These are phyloP conservation scores for Halictus rubicundus DNA, from an alignment of 1,140 invertebrate species.

Conservation along the genomic window DNA sequence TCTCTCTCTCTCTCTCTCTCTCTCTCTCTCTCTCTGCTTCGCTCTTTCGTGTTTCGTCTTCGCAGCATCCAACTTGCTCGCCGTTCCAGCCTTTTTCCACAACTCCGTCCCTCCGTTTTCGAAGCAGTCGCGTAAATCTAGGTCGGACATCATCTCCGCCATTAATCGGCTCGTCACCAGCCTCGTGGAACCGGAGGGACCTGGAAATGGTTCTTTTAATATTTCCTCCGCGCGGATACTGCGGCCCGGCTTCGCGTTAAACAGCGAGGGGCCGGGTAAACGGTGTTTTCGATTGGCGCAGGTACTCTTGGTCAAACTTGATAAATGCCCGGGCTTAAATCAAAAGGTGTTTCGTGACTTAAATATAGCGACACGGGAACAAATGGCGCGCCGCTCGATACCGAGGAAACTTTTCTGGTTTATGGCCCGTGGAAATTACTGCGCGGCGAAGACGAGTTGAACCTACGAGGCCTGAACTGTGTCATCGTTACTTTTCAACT, in stretches of 20 bases:
- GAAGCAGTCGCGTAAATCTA: background rate
- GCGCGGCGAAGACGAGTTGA: too few relatives aligned
- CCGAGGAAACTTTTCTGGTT: too few relatives aligned
- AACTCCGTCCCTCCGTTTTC: background rate
- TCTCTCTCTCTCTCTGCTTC: too few relatives aligned
- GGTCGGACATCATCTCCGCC: constrained; percentile 13
- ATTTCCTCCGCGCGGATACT: constrained; percentile 23
- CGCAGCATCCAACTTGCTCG: background rate
- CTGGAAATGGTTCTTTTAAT: constrained; percentile 31
- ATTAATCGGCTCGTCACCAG: constrained; percentile 18
- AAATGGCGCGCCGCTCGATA: too few relatives aligned
- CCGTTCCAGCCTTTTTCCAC: background rate
- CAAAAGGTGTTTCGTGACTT: too few relatives aligned
- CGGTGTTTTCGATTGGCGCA: background rate
- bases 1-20: too few relatives aligned
- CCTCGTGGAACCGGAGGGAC: background rate
- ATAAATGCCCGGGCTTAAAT: background rate
- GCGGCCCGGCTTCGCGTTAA: background rate
- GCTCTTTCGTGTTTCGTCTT: too few relatives aligned
- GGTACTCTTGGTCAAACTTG: background rate
- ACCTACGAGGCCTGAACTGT: too few relatives aligned
- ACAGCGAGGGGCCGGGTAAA: background rate
- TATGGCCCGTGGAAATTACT: too few relatives aligned
- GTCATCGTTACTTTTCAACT: too few relatives aligned
- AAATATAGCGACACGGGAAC: too few relatives aligned